Evolutionary conservation across 2,113 vertebrate species (phyloP).

Genomic region (Aptenodytes patagonicus): DNA sequence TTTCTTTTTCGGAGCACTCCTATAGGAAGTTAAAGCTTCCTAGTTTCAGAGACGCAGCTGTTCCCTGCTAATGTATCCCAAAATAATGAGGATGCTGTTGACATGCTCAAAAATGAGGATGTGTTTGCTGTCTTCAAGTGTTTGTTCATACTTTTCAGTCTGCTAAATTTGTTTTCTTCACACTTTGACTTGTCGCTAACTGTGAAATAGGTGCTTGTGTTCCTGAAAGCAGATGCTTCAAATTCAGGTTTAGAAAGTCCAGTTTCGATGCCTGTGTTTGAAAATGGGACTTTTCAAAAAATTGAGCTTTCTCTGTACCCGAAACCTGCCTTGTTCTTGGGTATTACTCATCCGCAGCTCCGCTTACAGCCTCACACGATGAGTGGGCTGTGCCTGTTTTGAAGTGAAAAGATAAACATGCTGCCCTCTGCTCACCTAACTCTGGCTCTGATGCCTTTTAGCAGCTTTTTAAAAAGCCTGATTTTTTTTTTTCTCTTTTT

Average conservation of each 20-base stretch:
- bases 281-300: background rate
- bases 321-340: background rate
- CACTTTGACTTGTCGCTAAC: background rate
- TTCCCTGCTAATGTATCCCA: background rate
- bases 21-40: background rate
- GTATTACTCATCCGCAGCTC: background rate
- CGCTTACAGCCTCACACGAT: background rate
- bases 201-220: background rate
- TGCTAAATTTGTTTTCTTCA: background rate
- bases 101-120: background rate
- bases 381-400: background rate
- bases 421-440: background rate
- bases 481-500: too few species aligned
- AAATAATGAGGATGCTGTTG: background rate
- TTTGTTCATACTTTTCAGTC: background rate
- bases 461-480: background rate
- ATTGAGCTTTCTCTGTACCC: background rate
- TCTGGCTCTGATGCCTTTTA: background rate
- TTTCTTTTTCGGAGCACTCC: background rate
- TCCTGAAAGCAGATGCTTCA: background rate
- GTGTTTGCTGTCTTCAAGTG: background rate
- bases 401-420: accelerated
- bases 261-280: background rate
- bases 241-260: background rate
- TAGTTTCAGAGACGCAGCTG: background rate